Evolutionary conservation across 1,140 invertebrate genomes (phyloP), one percentile per base, ranked within the genome.

Genomic region (Ips typographus): DNA sequence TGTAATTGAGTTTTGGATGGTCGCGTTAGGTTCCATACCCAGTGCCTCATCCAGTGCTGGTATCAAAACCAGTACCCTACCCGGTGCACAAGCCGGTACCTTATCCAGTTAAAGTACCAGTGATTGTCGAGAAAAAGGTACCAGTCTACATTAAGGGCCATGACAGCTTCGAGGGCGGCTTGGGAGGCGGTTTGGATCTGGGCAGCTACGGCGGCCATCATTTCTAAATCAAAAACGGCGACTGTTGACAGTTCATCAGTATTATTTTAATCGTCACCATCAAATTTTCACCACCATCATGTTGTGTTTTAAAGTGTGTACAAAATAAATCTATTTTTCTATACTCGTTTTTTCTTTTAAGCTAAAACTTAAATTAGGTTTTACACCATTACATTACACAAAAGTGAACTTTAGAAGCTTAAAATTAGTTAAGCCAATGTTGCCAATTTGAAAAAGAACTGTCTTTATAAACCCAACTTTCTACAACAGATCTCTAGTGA

Each of bases 91-190:
- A 78, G 60, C 73, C 75, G 53, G 75, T 77, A 51, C 73, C 74
- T 42, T 83, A 82, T 68, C 77, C 75, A 68, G 86, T 82, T n/a
- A 75, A 76, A 60, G 77, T 76, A 62, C 75, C 75, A 56, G 75
- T 76, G 6, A 5, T 51, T 8, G 66, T 76, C 2, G 73, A 78
- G 58, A 78, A 77, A 59, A 71, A 72, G 47, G 72, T 77, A 44
- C 77, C 77, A 68, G 65, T 77, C 66, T 64, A 70, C 47, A 68
- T 77, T 52, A 73, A 75, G 39, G 67, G 61, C 59, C 72, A 75
- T 44, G 71, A 70, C 4, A 40, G 70, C 68, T 60, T 56, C 57
- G 68, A 43, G 3, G 70, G 64, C 4, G 57, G 55, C 49, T 64
- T 56, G 59, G 68, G 60, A 58, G 72, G 70, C 4, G 72, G 71